Conservation (phyloP, 64 coral and sea anemone species). For the Porites lutea region DNA sequence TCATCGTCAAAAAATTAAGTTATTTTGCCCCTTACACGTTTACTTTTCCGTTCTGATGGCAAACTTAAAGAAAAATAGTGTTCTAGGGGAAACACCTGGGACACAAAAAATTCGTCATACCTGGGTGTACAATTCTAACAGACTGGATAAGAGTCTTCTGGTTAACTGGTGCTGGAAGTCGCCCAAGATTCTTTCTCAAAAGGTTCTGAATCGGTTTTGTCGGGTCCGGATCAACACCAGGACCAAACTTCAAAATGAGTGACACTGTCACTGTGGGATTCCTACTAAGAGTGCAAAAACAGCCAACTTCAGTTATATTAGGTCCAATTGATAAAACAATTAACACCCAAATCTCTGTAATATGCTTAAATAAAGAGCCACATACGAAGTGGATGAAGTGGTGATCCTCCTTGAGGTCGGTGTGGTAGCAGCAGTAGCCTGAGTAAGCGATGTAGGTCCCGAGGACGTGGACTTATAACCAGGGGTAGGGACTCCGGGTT, state of each 20-base stretch:
- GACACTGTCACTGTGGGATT: conserved; percentile 40
- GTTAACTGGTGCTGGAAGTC: conserved; percentile 72
- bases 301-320: no score
- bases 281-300: background rate
- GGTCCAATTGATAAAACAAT: no score
- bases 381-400: background rate
- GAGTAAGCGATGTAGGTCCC: background rate
- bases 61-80: no score
- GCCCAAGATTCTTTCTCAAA: conserved; percentile 83
- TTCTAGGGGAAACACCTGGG: no score
- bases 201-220: conserved; percentile 77
- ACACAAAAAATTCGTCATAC: conserved; percentile 3
- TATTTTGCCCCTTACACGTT: no score
- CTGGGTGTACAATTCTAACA: conserved; percentile 79
- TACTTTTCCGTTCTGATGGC: no score
- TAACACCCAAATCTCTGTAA: no score
- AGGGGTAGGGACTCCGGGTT: conserved; percentile 9
- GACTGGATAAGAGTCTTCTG: conserved; percentile 70
- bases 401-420: background rate
- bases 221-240: conserved; percentile 69
- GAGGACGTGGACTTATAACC: background rate
- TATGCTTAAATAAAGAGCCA: background rate
- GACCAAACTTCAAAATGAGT: conserved; percentile 80
- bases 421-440: background rate
- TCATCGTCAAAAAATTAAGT: no score